These are phyloP conservation scores for Megalops atlanticus DNA, from an alignment of 2,113 vertebrate species.

Conservation along the genomic window DNA sequence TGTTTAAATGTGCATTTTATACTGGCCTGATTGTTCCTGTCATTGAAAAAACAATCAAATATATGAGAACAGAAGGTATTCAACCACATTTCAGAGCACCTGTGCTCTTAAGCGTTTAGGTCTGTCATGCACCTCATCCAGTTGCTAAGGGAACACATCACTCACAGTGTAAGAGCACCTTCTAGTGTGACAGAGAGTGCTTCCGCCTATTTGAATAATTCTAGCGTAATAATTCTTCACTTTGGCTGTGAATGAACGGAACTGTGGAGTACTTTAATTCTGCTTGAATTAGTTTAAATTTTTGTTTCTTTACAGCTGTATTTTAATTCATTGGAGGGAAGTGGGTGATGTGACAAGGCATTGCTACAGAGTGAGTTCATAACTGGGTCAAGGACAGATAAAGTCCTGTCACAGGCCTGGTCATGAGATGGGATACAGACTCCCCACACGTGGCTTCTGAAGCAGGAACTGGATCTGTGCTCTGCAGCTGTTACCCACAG, in stretches of 20 bases:
- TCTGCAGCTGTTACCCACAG: background rate
- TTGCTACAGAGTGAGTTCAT: background rate
- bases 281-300: too few relatives aligned
- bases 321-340: background rate
- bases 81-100: too few relatives aligned
- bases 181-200: background rate
- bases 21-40: too few relatives aligned
- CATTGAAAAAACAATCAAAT: too few relatives aligned
- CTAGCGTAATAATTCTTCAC: background rate
- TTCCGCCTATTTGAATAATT: background rate
- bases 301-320: background rate
- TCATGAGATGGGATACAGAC: too few relatives aligned
- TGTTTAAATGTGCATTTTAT: too few relatives aligned
- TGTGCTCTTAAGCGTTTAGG: background rate
- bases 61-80: too few relatives aligned
- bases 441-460: too few relatives aligned
- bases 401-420: too few relatives aligned
- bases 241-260: background rate
- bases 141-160: background rate
- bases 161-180: background rate
- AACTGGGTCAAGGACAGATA: too few relatives aligned
- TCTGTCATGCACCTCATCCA: background rate
- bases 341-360: background rate
- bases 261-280: background rate
- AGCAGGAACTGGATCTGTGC: background rate